Percentiles rank a stretch among this genome's conserved stretches.
These are phyloP conservation scores for Tachuris rubrigastra DNA, from an alignment of 2,113 vertebrate genomes.

Conservation along the genomic window DNA sequence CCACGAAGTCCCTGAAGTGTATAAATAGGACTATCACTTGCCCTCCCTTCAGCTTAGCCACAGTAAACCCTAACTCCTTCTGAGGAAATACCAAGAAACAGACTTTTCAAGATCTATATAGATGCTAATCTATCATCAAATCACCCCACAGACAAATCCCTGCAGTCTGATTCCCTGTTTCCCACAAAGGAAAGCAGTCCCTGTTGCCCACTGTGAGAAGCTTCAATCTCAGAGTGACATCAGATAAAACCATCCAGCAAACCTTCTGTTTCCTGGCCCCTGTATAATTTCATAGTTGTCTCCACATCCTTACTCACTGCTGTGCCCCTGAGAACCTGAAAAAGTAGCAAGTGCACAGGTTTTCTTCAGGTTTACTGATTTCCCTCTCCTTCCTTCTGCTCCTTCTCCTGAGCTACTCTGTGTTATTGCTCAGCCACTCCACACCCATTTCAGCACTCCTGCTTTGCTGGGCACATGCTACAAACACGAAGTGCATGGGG, in stretches of 20 bases:
- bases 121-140: neutral
- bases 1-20: neutral
- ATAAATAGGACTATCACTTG: neutral
- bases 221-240: neutral
- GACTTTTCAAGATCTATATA: neutral
- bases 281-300: rapidly evolving
- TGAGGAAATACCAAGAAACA: neutral
- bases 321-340: neutral
- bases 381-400: neutral
- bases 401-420: neutral
- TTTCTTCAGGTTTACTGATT: neutral
- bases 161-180: neutral
- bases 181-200: neutral
- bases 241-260: neutral
- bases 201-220: rapidly evolving
- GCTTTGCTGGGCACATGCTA: neutral
- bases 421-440: neutral
- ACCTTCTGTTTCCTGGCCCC: neutral
- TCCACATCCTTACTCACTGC: neutral
- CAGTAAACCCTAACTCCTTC: neutral
- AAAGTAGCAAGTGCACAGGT: too few species aligned
- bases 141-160: neutral
- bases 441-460: neutral
- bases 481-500: rapidly evolving
- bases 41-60: neutral